These are phyloP conservation scores for Goniozus legneri DNA, from an alignment of 1,140 invertebrate genomes.

Conservation along the genomic window DNA sequence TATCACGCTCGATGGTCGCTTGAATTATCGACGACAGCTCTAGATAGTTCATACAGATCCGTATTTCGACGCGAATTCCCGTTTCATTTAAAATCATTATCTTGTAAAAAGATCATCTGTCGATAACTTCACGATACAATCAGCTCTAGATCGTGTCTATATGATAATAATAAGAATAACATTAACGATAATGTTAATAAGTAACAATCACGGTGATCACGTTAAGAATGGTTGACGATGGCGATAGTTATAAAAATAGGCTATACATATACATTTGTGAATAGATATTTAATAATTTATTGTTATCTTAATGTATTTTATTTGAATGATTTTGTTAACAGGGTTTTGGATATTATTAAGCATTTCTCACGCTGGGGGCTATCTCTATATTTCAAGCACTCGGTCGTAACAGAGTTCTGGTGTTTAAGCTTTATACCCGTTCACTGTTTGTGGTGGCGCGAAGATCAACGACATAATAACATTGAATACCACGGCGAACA, in stretches of 20 bases:
- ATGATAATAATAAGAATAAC: constrained; percentile 14
- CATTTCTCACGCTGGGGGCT: not conserved
- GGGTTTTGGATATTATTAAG: constrained; percentile 30
- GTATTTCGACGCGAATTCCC: too few relatives aligned
- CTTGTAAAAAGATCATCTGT: constrained; percentile 13
- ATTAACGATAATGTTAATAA: constrained; percentile 11
- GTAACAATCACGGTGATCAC: constrained; percentile 15
- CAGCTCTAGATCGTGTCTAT: constrained; percentile 12
- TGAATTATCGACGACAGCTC: too few relatives aligned
- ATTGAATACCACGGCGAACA: too few relatives aligned
- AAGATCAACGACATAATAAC: too few relatives aligned
- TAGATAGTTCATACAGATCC: too few relatives aligned
- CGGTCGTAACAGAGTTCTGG: too few relatives aligned
- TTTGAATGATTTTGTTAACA: constrained; percentile 33
- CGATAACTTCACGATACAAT: constrained; percentile 1
- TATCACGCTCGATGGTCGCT: too few relatives aligned
- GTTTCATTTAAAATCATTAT: too few relatives aligned
- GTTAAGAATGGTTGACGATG: constrained; percentile 22
- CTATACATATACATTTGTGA: constrained; percentile 50
- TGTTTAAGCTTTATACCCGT: too few relatives aligned
- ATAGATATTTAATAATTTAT: constrained; percentile 56
- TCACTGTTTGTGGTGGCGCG: too few relatives aligned
- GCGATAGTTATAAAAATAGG: constrained; percentile 24
- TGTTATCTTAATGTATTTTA: constrained; percentile 46
- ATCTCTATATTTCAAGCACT: not conserved